Conservation (phyloP, 2,888 invertebrate species). For the Sinopyrophorus schimmeli region DNA sequence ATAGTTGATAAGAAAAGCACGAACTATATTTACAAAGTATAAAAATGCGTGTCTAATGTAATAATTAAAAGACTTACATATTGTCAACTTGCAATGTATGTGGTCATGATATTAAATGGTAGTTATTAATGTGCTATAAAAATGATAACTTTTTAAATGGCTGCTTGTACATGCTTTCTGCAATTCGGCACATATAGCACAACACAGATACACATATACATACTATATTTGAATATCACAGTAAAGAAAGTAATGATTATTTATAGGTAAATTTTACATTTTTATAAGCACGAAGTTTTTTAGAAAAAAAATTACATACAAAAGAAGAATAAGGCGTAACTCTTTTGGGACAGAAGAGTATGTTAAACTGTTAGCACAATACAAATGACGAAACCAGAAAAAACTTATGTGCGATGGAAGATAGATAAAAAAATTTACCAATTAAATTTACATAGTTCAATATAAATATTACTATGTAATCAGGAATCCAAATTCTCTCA, state of each 20-base stretch:
- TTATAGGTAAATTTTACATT: constrained; percentile 29
- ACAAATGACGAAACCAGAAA: constrained; percentile 22
- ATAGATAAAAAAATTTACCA: constrained; percentile 13
- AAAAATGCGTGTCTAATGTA: constrained; percentile 37
- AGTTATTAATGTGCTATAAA: constrained; percentile 27
- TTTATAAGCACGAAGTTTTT: constrained; percentile 43
- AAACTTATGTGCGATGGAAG: constrained; percentile 20
- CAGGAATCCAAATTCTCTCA: constrained; percentile 44
- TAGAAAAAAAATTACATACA: constrained; percentile 38
- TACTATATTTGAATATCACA: constrained; percentile 55
- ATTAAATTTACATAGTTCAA: constrained; percentile 19
- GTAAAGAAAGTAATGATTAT: constrained; percentile 49
- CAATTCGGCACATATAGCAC: constrained; percentile 50
- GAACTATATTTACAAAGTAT: constrained; percentile 29
- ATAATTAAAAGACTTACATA: constrained; percentile 37
- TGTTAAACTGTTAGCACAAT: constrained; percentile 17
- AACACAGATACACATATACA: constrained; percentile 52
- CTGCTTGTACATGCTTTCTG: constrained; percentile 40
- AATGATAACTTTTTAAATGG: constrained; percentile 28
- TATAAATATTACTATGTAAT: constrained; percentile 38
- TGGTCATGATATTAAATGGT: constrained; percentile 34
- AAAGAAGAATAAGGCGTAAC: constrained; percentile 44
- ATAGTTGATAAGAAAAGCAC: constrained; percentile 23
- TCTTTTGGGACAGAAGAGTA: constrained; percentile 35
- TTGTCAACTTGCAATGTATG: constrained; percentile 39